Conservation (phyloP, 1,140 invertebrate genomes). For the Caerostris extrusa region DNA sequence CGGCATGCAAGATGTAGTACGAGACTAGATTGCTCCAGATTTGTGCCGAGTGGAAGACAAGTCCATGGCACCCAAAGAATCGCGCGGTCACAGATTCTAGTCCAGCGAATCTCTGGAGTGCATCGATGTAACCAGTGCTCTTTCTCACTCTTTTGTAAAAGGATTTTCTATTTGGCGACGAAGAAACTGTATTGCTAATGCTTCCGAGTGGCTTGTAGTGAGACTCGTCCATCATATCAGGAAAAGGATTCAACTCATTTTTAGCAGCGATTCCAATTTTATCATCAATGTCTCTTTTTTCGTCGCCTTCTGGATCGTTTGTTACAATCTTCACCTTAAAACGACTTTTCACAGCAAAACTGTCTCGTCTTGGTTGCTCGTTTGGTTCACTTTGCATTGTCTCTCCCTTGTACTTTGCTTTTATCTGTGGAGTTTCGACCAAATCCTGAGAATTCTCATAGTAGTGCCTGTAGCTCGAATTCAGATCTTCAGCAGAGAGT, state of each 20-base stretch:
- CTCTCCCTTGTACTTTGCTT: neutral
- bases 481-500: neutral
- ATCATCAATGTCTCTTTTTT: neutral
- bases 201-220: neutral
- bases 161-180: neutral
- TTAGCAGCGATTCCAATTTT: neutral
- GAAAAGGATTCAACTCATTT: neutral
- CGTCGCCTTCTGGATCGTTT: neutral
- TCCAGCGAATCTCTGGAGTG: neutral
- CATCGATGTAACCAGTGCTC: neutral
- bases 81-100: neutral
- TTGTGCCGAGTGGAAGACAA: slow-evolving; percentile 7
- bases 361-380: neutral
- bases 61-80: slow-evolving; percentile 25
- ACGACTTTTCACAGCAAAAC: neutral
- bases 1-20: neutral
- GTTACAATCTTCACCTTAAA: neutral
- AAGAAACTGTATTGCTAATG: neutral
- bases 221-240: neutral
- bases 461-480: neutral
- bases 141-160: neutral
- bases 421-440: neutral
- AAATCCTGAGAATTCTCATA: slow-evolving; percentile 1
- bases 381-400: neutral
- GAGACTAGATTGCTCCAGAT: slow-evolving; percentile 20